Conservation (phyloP, 2,113 vertebrate genomes). For the Lophotis ruficrista region DNA sequence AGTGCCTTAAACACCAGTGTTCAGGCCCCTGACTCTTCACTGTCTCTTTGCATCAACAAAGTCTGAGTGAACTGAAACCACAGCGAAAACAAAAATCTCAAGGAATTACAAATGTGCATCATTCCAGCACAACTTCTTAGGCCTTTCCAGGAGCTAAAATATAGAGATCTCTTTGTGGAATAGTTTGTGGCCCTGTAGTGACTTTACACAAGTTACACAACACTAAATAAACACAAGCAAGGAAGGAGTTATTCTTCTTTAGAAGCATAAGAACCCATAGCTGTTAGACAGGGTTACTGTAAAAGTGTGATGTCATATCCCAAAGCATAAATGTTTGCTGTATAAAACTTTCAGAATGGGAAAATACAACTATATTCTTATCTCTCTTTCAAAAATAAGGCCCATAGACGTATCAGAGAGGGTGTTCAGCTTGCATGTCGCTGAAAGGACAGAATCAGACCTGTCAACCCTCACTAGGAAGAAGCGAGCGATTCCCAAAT, state of each 20-base stretch:
- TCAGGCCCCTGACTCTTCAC: background rate
- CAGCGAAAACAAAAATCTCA: background rate
- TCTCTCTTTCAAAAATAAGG: background rate
- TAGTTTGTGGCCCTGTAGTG: background rate
- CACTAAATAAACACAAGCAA: background rate
- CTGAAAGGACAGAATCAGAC: background rate
- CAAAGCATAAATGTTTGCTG: background rate
- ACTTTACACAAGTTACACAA: background rate
- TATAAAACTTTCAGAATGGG: background rate
- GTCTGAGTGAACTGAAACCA: background rate
- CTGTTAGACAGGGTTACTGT: background rate
- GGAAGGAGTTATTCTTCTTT: background rate
- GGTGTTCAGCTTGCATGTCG: background rate
- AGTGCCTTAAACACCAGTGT: fast-evolving
- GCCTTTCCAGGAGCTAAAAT: background rate
- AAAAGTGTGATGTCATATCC: background rate
- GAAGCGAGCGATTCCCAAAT: background rate
- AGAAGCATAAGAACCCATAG: background rate
- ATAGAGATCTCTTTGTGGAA: background rate
- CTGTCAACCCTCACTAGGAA: background rate
- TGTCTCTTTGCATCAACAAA: background rate
- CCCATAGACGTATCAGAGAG: background rate
- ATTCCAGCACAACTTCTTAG: background rate
- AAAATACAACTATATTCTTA: background rate
- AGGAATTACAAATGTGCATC: background rate